Evolutionary conservation across 2,113 vertebrate species (phyloP).

Genomic region (Macquaria ambigua): DNA sequence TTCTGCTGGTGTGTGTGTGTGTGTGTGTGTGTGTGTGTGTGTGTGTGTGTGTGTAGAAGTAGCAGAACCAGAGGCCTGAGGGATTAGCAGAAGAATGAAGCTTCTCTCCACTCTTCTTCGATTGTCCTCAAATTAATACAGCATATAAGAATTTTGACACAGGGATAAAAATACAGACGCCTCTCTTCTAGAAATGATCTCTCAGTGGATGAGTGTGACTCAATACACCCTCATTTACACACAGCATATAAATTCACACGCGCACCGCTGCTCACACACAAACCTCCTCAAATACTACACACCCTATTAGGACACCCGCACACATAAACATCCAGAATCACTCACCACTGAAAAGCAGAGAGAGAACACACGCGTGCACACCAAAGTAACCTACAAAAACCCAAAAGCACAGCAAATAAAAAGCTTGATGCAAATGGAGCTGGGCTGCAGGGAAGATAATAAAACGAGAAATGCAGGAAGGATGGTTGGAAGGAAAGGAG

Average conservation of each 20-base stretch:
- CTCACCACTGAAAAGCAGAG: neutral
- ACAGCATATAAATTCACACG: neutral
- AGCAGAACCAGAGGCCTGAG: slow-evolving; percentile 21
- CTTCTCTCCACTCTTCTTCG: neutral
- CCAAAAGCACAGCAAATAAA: neutral
- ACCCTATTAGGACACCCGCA: neutral
- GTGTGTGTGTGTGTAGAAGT: neutral
- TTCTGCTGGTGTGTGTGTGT: slow-evolving; percentile 2
- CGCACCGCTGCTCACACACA: neutral
- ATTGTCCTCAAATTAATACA: slow-evolving; percentile 38
- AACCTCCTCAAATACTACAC: neutral
- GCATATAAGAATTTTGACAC: slow-evolving; percentile 40
- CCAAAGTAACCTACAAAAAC: neutral
- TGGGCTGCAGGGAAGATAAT: neutral
- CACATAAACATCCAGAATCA: slow-evolving; percentile 1
- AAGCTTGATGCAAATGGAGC: neutral
- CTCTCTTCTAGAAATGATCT: slow-evolving; percentile 20
- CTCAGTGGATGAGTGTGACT: slow-evolving; percentile 13
- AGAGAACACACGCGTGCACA: neutral
- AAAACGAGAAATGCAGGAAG: neutral
- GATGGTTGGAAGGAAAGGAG: neutral
- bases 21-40: neutral
- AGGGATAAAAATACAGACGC: slow-evolving; percentile 37
- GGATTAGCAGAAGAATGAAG: slow-evolving; percentile 41
- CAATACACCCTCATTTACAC: neutral